Evolutionary conservation across 2,113 vertebrate genomes (phyloP), one percentile per base, ranked within the genome.

Genomic region (Leucosticte australis): DNA sequence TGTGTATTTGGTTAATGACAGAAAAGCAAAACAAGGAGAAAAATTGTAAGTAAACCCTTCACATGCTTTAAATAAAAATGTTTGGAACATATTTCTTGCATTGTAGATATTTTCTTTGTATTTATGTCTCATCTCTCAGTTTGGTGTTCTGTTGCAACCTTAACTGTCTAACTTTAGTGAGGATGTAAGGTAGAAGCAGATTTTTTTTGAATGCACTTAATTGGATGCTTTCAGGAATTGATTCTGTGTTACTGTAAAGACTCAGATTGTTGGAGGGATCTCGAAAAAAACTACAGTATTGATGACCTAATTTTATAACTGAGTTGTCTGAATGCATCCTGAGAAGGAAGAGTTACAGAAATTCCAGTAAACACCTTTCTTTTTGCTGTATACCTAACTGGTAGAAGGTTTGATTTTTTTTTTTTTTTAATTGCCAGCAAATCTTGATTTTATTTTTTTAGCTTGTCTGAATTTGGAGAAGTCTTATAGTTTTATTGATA

Each of bases 1-100:
- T 0, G 97, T 99, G 15, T 99, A 98, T 85, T 97, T 99, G 90
- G 98, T 99, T 76, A 96, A 96, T 94, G 99, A 99, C 83, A 98
- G 97, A 88, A 98, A 98, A 96, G 97, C 98, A 69, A 95, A 96
- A 73, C 96, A 85, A 76, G 98, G 96, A 95, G 98, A 98, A 78
- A 82, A 97, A 87, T 59, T 98, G 98, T 99, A 97, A 99, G 98
- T 99, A 97, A 94, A 78, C 57, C 11, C 39, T 57, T 92, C 18
- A 17, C 6, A 4, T 55, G 20, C 27, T 62, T 76, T 16, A 52
- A 59, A 53, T 56, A 83, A 92, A 90, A 59, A 56, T 35, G 12
- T 64, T 67, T 20, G 59, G 39, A 68, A 59, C 5, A 0, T 80
- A n/a, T 65, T 86, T 89, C 26, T 93, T 84, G 33, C 17, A 19